Base-by-base conservation (phyloP, 1,140 invertebrate genomes). In the Portunus trituberculatus region DNA sequence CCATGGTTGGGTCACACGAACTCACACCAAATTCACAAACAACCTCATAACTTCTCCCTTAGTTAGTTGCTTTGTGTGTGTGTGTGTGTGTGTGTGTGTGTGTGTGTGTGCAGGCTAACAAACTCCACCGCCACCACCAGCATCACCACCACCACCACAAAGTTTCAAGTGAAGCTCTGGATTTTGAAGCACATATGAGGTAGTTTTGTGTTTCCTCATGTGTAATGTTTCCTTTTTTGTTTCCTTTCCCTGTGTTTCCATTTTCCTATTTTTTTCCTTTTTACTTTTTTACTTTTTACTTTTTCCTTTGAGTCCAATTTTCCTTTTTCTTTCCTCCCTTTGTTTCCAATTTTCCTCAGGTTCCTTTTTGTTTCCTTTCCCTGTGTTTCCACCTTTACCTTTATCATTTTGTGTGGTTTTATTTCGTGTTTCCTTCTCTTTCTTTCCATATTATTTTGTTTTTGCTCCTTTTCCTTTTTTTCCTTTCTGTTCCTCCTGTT, bases 11-110 rank as follows among this genome's bases (percentile, higher is more conserved):
- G 52, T 59, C 12, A 59, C 67, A 76, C 29, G 39, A 88, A 88
- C 86, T 45, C 28, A 39, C 31, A 20, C 20, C 86, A 39, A 39
- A 39, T 20, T 16, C 14, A 52, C 89, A 59, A 48, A 46, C 89
- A 88, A 28, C 86, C 25, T 20, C 16, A 39, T 88, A 88, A 45
- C 86, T 88, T 46, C 14, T 46, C 25, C 28, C 45, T 91, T 91
- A 29, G 32, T 59, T 91, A 16, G 6, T 52, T 29, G 12, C 25
- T 45, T 48, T 84, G 28, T 91, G 67, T 91, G 46, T 94, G 83
- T 83, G 31, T 94, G 39, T 76, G 88, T 91, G 39, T 91, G 45
- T 94, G 46, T 94, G 84, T 91, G 52, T 94, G 59, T 94, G 88
- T 94, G 59, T 91, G 89, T 91, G 89, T 94, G 86, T 76, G 84